These are phyloP conservation scores for Micropoecilia bifurca DNA, from an alignment of 2,797 vertebrate genomes.

Conservation along the genomic window DNA sequence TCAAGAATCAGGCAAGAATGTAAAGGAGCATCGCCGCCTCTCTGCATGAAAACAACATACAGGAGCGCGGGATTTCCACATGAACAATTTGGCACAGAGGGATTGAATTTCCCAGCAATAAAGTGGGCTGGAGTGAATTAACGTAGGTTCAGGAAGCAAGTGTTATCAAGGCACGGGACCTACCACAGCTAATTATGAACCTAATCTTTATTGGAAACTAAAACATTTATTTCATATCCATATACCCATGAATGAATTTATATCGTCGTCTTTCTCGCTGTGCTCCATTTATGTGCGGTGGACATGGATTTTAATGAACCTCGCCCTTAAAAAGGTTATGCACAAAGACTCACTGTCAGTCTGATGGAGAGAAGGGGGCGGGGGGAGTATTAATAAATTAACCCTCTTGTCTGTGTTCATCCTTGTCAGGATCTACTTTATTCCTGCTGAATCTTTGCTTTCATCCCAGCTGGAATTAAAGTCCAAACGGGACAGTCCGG, in stretches of 20 bases:
- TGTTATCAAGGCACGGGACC: conserved; percentile 58
- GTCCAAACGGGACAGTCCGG: conserved; percentile 51
- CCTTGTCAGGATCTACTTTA: conserved; percentile 57
- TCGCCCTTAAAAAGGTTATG: conserved; percentile 62
- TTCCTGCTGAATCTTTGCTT: conserved; percentile 39
- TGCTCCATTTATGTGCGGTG: conserved; percentile 75
- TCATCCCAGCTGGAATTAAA: conserved; percentile 38
- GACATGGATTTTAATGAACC: conserved; percentile 78
- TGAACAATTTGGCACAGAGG: conserved; percentile 66
- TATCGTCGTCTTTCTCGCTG: conserved; percentile 52
- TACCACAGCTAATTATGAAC: conserved; percentile 71
- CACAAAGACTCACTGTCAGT: conserved; percentile 49
- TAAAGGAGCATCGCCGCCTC: conserved; percentile 75
- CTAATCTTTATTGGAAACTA: conserved; percentile 79
- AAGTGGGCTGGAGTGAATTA: conserved; percentile 36
- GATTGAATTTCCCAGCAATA: conserved; percentile 72
- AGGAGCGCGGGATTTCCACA: conserved; percentile 67
- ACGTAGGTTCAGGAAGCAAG: conserved; percentile 20
- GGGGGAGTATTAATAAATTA: conserved; percentile 77
- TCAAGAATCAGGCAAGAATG: conserved; percentile 57
- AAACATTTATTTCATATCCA: conserved; percentile 75
- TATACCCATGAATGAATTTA: conserved; percentile 64
- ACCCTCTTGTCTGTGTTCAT: conserved; percentile 60
- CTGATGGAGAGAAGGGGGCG: conserved; percentile 47
- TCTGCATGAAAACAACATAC: conserved; percentile 71